A percentile compares a stretch with the other conserved stretches of the same genome.
These are phyloP conservation scores for Caranx ignobilis DNA, from an alignment of 2,113 vertebrate species.

Conservation along the genomic window DNA sequence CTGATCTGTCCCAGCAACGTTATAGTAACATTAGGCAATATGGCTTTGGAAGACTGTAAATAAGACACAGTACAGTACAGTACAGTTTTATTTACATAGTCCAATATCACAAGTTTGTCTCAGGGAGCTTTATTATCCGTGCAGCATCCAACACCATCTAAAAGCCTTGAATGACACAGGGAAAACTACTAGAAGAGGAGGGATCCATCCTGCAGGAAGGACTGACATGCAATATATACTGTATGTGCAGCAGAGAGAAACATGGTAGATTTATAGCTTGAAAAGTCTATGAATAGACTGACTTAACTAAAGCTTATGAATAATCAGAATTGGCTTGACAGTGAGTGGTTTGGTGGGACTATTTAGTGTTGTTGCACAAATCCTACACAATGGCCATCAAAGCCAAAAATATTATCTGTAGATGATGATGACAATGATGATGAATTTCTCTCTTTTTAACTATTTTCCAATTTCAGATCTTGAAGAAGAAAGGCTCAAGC, in stretches of 20 bases:
- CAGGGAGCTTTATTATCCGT: background rate
- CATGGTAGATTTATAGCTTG: background rate
- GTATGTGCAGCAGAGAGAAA: background rate
- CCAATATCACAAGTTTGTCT: background rate
- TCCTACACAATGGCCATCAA: background rate
- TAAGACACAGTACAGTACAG: slow-evolving; percentile 5
- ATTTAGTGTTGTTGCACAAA: slow-evolving; percentile 17
- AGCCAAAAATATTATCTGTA: background rate
- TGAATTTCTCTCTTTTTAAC: background rate
- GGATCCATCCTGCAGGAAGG: background rate
- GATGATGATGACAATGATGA: no score
- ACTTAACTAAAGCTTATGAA: slow-evolving; percentile 1
- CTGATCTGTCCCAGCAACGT: slow-evolving; percentile 37
- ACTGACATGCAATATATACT: background rate
- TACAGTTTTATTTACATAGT: background rate
- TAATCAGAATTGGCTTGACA: slow-evolving; percentile 1
- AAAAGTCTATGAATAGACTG: background rate
- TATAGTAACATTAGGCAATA: slow-evolving; percentile 43
- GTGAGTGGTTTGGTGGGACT: background rate
- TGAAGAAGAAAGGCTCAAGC: slow-evolving; percentile 93
- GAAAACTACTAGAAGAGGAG: background rate
- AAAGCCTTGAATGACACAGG: background rate
- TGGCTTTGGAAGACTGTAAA: slow-evolving; percentile 33
- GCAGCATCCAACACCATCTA: background rate
- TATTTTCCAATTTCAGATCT: slow-evolving; percentile 79